Base-by-base conservation (phyloP, 2,113 vertebrate genomes). In the Ctenodactylus gundi region DNA sequence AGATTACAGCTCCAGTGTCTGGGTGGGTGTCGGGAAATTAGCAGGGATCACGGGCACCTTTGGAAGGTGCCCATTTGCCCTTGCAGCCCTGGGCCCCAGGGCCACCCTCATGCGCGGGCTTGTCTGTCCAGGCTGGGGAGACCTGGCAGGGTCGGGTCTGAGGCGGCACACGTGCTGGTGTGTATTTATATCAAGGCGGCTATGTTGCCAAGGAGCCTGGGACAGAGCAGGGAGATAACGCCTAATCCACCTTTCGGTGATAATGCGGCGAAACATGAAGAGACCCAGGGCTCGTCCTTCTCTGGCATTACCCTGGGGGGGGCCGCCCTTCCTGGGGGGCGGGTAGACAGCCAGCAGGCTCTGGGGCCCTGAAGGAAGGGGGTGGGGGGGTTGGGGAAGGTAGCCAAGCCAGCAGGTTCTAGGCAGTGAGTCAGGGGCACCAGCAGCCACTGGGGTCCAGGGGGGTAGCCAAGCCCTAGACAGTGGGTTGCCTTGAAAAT, bases 181-280 rank as follows among this genome's bases (percentile, higher is more conserved):
- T 98, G 94, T 99, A 99, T 98, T 98, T 98, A 98, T 99, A 98
- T 98, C 98, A 97, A 97, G 97, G 98, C 98, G 98, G 97, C 96
- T 98, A 94, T 94, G 98, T 98, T 99, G 98, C 98, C 98, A 98
- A 98, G 98, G 98, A 98, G 97, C 98, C 98, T 98, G 98, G 98
- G 98, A 98, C 98, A 98, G 98, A 98, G 98, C 98, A 99, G 98
- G 96, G 93, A 99, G 98, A 99, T 99, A 99, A 98, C 97, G 98
- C 90, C 98, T 99, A 99, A 98, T 99, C 98, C 98, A 98, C 98
- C 98, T 98, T 98, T 98, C 98, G 98, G 98, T 98, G 98, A 98
- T 99, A 98, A 97, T 98, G 98, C 98, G 98, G 98, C 96, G 98
- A 97, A 98, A 98, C 96, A 98, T 99, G 98, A 99, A 98, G 98